These are phyloP conservation scores for Dryobotodes eremita DNA, from an alignment of 2,888 invertebrate species.

Conservation along the genomic window DNA sequence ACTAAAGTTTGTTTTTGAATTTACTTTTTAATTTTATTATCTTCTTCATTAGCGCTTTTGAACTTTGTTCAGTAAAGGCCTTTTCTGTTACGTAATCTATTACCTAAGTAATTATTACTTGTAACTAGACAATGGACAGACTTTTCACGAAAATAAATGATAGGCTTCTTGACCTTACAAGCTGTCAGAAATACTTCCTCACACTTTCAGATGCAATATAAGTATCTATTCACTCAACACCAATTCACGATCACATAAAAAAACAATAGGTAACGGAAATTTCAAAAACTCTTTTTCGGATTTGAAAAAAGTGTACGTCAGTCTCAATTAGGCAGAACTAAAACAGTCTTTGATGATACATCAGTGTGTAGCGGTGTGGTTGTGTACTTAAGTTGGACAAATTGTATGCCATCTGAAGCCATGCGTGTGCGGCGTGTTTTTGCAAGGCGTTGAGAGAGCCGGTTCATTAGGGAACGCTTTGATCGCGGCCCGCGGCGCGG, in stretches of 20 bases:
- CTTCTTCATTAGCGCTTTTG: slow-evolving; percentile 4
- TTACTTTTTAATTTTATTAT: slow-evolving; percentile 21
- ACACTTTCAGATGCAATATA: not conserved
- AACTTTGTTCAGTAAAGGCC: not conserved
- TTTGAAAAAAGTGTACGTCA: not conserved
- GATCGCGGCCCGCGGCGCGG: slow-evolving; percentile 59
- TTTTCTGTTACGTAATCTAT: not conserved
- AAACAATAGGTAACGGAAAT: not conserved
- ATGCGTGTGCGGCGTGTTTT: slow-evolving; percentile 37
- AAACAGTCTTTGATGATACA: slow-evolving; percentile 36
- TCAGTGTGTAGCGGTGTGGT: slow-evolving; percentile 19
- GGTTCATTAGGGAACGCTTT: slow-evolving; percentile 73
- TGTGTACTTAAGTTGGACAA: slow-evolving; percentile 40
- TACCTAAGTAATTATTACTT: not conserved
- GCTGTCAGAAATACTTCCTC: not conserved
- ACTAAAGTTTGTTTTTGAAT: slow-evolving; percentile 24
- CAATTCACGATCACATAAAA: not conserved
- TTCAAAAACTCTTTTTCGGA: not conserved
- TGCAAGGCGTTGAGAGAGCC: slow-evolving; percentile 47
- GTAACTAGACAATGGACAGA: not conserved
- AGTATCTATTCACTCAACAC: not conserved
- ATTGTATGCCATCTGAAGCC: slow-evolving; percentile 40
- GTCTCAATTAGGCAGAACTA: slow-evolving; percentile 3
- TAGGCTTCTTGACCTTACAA: too few species aligned
- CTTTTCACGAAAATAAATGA: not conserved